A percentile compares a stretch with the other conserved stretches of the same genome.
phyloP scores from a whole-genome alignment of 1,140 invertebrate genomes.

The Acromyrmex heyeri region DNA sequence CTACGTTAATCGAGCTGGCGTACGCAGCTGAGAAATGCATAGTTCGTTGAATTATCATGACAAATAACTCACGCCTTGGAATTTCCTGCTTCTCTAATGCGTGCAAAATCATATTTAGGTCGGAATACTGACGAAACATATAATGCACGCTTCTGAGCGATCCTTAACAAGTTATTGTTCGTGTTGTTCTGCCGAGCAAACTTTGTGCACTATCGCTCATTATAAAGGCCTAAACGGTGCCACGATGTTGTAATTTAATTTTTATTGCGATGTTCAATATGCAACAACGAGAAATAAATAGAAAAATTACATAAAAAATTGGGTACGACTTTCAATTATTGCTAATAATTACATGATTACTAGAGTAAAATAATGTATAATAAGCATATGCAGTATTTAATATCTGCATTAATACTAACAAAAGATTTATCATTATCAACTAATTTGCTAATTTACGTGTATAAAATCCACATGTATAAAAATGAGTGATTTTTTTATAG shows the following conservation, averaged over 20 bases:
- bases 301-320: not conserved
- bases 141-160: slow-evolving; percentile 2
- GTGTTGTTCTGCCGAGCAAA: not conserved
- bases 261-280: not conserved
- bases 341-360: slow-evolving; percentile 36
- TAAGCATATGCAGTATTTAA: no score
- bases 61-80: slow-evolving; percentile 28
- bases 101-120: slow-evolving; percentile 10
- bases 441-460: no score
- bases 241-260: not conserved
- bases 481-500: no score
- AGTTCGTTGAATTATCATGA: slow-evolving; percentile 21
- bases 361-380: no score
- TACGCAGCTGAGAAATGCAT: slow-evolving; percentile 16
- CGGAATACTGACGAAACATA: not conserved
- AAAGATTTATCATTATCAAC: no score
- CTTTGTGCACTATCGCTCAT: not conserved
- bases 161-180: slow-evolving; percentile 21
- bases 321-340: not conserved
- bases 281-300: not conserved
- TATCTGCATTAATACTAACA: no score
- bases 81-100: slow-evolving; percentile 25
- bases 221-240: not conserved
- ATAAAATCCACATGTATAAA: no score
- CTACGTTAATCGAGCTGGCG: not conserved